Base-by-base conservation (phyloP, 2,888 invertebrate species). In the Galerucella pusilla region DNA sequence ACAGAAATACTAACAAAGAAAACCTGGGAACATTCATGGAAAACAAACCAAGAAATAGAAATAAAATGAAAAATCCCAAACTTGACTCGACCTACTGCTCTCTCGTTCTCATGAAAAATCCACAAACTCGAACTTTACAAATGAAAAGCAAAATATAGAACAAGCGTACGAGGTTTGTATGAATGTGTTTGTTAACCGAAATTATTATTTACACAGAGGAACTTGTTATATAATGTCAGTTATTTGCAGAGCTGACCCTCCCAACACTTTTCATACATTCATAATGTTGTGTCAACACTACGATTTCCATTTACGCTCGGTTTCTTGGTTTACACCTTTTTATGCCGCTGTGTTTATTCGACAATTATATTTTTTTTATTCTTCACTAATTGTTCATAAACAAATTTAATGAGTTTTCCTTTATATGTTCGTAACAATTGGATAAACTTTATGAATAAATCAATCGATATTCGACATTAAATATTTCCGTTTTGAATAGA, bases 201-300 rank as follows among this genome's bases (percentile, higher is more conserved):
- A 88, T 88, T 88, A 87, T 88, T 88, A 88, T 88, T 88, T 88
- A 87, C 87, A 86, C 83, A 87, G 87, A 88, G 84, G 87, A 85
- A 85, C 84, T 84, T 83, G 84, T 85, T 76, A 76, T 85, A 85
- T 80, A 84, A 20, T 85, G 85, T 85, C 85, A 85, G 85, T 85
- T 85, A 86, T 86, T 86, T 85, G 85, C 85, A 80, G 77, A 82
- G 85, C 85, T 85, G 86, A 85, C 86, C 86, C 85, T 81, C 83
- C 83, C 82, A 82, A 81, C 82, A 79, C 83, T 80, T 65, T 65
- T 83, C 85, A 85, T 87, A 86, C 86, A 87, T 87, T 86, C 84
- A 84, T 87, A 87, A 87, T 87, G 85, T 83, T 87, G 84, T 85
- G 85, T 86, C 85, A 87, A 87, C 87, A 87, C 78, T 76, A 76